Conservation (phyloP, 2,888 invertebrate genomes). For the Archaeoteleia sp. region DNA sequence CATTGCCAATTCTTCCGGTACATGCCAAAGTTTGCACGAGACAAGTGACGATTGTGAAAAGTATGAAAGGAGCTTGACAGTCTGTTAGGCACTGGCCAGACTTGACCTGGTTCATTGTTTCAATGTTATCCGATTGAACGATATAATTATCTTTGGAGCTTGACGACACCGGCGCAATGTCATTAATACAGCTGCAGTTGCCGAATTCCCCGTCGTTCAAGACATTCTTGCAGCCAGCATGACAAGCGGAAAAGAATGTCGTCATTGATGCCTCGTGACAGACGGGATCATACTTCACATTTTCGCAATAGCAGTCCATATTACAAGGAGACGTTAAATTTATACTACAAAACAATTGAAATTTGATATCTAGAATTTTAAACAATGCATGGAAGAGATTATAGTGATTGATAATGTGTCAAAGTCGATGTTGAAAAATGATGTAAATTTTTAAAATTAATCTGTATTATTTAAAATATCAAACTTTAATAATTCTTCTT, state of each 20-base stretch:
- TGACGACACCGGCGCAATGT: constrained; percentile 3
- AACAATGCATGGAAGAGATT: too few species aligned
- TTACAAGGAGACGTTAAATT: constrained; percentile 78
- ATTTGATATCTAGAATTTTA: constrained; percentile 8
- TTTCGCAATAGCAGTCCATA: constrained; percentile 78
- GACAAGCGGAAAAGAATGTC: constrained; percentile 84
- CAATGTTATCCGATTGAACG: constrained; percentile 3
- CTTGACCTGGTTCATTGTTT: constrained; percentile 58
- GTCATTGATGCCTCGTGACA: constrained; percentile 77
- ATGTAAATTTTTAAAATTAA: too few species aligned
- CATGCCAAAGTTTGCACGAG: constrained; percentile 79
- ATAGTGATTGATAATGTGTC: too few species aligned
- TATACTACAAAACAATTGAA: constrained; percentile 70
- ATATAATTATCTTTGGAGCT: constrained; percentile 36
- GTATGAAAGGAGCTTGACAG: constrained; percentile 71
- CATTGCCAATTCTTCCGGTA: constrained; percentile 81
- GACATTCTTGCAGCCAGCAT: constrained; percentile 80
- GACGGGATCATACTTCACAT: constrained; percentile 80
- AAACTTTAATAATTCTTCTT: too few species aligned
- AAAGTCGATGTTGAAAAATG: too few species aligned
- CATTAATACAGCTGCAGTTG: constrained; percentile 63
- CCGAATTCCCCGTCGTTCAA: constrained; percentile 69
- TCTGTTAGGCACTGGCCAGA: constrained; percentile 71
- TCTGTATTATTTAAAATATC: too few species aligned
- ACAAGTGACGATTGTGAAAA: constrained; percentile 76